Conservation (phyloP, 2,797 vertebrate species). For the Clamator glandarius region DNA sequence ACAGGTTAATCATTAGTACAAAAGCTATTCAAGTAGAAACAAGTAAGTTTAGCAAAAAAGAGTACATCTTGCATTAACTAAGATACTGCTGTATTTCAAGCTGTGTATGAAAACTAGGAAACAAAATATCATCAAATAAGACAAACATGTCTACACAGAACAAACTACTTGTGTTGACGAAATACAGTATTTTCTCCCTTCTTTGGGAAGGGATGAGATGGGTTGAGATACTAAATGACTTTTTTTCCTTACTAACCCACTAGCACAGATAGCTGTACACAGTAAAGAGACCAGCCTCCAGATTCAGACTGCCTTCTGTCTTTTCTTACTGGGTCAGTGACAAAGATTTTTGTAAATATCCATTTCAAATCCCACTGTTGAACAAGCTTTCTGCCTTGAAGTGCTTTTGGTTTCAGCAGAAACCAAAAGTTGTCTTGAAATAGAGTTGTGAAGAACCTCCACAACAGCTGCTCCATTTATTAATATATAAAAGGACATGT, state of each 20-base stretch:
- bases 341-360: neutral
- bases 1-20: neutral
- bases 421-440: neutral
- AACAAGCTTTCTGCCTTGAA: neutral
- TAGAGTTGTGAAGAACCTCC: neutral
- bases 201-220: neutral
- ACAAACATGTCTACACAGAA: neutral
- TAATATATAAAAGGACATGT: conserved; percentile 16
- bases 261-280: rapidly evolving
- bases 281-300: neutral
- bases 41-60: neutral
- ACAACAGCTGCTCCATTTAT: neutral
- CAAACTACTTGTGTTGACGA: neutral
- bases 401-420: neutral
- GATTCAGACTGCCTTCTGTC: neutral
- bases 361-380: neutral
- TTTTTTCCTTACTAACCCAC: neutral
- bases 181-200: neutral
- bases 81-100: neutral
- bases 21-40: neutral
- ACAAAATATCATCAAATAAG: neutral
- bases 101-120: neutral
- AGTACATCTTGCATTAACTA: neutral
- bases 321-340: neutral
- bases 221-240: neutral